Percentiles rank a stretch among this genome's conserved stretches.
Conservation (phyloP, 2,113 vertebrate species). For the Prunella fulvescens region DNA sequence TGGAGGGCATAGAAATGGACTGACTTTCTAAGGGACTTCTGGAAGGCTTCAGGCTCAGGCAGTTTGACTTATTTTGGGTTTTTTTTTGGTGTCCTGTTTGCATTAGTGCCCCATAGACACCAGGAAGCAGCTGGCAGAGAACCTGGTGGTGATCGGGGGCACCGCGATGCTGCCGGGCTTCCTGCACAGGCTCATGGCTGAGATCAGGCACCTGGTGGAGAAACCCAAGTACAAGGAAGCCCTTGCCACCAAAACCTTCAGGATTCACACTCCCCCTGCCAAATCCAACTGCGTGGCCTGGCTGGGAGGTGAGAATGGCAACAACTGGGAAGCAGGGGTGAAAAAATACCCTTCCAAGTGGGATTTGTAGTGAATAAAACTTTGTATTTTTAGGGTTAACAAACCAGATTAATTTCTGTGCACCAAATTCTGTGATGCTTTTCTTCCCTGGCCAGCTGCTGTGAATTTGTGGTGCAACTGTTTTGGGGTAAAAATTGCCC, state of each 20-base stretch:
- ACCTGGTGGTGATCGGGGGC: slow-evolving; percentile 92
- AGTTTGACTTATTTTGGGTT: neutral
- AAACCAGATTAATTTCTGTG: neutral
- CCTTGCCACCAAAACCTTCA: slow-evolving; percentile 88
- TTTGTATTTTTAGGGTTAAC: neutral
- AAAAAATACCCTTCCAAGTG: neutral
- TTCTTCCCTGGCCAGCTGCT: neutral
- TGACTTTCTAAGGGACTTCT: neutral
- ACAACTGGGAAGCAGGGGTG: no score
- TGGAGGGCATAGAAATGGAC: neutral
- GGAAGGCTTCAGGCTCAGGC: neutral
- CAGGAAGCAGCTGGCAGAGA: slow-evolving; percentile 92
- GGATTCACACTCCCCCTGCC: slow-evolving; percentile 90
- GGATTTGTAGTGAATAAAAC: neutral
- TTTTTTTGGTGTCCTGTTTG: neutral
- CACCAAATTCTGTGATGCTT: neutral
- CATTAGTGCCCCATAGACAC: slow-evolving; percentile 93
- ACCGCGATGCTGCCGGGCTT: slow-evolving; percentile 95
- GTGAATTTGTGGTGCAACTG: neutral
- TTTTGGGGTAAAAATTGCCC: neutral
- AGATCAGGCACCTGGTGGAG: slow-evolving; percentile 90
- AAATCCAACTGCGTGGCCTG: slow-evolving; percentile 96
- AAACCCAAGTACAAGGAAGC: slow-evolving; percentile 89
- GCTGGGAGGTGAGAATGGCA: slow-evolving; percentile 86
- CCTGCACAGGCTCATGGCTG: slow-evolving; percentile 90